Evolutionary conservation across 1,140 invertebrate genomes (phyloP), one percentile per base, ranked within the genome.

Genomic region (Tetragonula clypearis): DNA sequence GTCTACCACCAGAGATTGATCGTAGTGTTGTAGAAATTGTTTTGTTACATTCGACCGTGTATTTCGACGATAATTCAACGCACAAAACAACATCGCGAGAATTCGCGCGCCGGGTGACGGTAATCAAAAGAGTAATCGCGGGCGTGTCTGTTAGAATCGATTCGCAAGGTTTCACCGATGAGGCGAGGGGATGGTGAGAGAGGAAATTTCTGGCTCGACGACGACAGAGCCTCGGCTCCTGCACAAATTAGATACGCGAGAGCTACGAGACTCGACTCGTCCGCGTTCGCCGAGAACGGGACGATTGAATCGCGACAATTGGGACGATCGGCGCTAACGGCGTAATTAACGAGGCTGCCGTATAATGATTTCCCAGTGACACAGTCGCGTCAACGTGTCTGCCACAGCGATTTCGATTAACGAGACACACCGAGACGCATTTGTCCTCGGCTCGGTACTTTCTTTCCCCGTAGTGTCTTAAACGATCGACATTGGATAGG

Each of bases 341-440:
- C 85, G 86, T 85, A 82, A 88, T 88, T 85, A 85, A 83, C 73
- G 87, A 75, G 78, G 85, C 86, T 66, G 74, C 71, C 78, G 82
- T 72, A 65, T 85, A 82, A 88, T 62, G 68, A 88, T 88, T 85
- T 85, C 75, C 75, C 86, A 78, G 58, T 68, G 79, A 86, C 83
- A 88, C 76, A 84, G 82, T 84, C 76, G 76, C 87, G 86, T 77
- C 77, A 69, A 87, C 81, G 75, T 79, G 83, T 88, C 79, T 86
- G 87, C 75, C 87, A 60, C 77, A 69, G 79, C 74, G 69, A 83
- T 80, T 80, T 80, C 62, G 65, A 56, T 55, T 82, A 26, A 60
- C 9, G 26, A 68, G 71, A 41, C 15, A 41, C 15, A 62, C 55
- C n/a, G 21, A 19, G 9, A 68, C 41, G 49, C 41, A 35, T 55